phyloP scores from a whole-genome alignment of 2,888 invertebrate genomes.

The Athalia rosae region DNA sequence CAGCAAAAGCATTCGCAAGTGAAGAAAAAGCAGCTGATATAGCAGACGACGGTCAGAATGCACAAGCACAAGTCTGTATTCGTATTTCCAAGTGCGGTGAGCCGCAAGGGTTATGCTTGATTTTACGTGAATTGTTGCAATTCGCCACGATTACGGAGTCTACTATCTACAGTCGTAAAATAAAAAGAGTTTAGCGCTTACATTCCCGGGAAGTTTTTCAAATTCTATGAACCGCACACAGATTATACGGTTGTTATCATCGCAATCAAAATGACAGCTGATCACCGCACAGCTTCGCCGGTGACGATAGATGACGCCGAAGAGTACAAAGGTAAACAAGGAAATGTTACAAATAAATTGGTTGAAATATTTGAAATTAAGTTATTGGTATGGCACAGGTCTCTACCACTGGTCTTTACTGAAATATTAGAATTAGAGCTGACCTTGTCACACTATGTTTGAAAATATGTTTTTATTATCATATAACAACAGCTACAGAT shows the following conservation, averaged over 20 bases:
- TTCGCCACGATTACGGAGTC: background rate
- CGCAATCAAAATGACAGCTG: conserved; percentile 9
- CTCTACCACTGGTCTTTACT: no score
- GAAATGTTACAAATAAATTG: background rate
- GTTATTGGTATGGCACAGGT: background rate
- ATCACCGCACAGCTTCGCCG: background rate
- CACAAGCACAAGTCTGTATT: background rate
- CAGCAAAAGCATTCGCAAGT: background rate
- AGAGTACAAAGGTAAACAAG: conserved; percentile 36
- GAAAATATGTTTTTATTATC: no score
- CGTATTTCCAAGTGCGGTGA: background rate
- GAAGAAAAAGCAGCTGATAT: conserved; percentile 48
- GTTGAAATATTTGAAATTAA: background rate
- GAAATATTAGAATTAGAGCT: no score
- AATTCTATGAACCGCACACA: background rate
- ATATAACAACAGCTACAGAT: conserved; percentile 58
- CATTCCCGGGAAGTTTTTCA: background rate
- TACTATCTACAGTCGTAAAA: background rate
- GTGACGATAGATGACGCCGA: conserved; percentile 16
- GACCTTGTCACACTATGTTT: no score
- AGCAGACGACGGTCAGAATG: conserved; percentile 29
- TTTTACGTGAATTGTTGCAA: background rate
- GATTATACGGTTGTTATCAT: background rate
- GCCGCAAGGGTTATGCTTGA: conserved; percentile 13
- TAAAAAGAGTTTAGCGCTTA: background rate